Base-by-base conservation (phyloP, 1,140 invertebrate species). In the Apis cerana region DNA sequence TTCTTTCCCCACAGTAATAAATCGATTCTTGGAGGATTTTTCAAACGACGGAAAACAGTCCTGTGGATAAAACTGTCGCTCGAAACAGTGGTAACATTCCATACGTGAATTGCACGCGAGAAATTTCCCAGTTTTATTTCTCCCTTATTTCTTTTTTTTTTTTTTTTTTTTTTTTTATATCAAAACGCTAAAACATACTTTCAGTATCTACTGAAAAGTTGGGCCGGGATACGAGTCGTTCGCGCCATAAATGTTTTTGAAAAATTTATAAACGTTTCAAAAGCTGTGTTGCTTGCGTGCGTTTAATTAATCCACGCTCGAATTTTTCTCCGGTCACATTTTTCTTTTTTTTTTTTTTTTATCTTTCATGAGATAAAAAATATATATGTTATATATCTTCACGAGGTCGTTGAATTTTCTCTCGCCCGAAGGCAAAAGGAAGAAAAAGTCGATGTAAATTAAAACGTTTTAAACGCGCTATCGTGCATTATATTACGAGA, bases 291-390 rank as follows among this genome's bases (percentile, higher is more conserved):
- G 17, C 48, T 27, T 23, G 17, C 48, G 1, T 7, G 11, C 64
- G 19, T 78, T 78, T 78, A 54, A 78, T 68, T 68, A 78, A 78
- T 78, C 64, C 54, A 48, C 64, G 50, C 75, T 52, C 19, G 64
- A 78, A 56, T 78, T 68, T 56, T 58, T 21, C 75, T 58, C 43
- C 52, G 23, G 15, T 21, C 27, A 11, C 54, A 27, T 56, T 68
- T 68, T 64, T 58, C 43, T 43, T 19, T 12, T 13, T n/a, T 2
- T 19, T 54, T 54, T 54, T 64, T 61, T 61, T 62, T 11, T 17
- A 33, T 33, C 33, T 3, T 33, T 33, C 33, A 33, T 2, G 33
- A 2, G 33, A 33, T 3, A 33, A 33, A 33, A 33, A 33, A 33
- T 33, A 33, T 33, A 33, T 33, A 33, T 3, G 3, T 33, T 33